Conservation (phyloP, 2,888 invertebrate species). For the Lochmaea capreae region DNA sequence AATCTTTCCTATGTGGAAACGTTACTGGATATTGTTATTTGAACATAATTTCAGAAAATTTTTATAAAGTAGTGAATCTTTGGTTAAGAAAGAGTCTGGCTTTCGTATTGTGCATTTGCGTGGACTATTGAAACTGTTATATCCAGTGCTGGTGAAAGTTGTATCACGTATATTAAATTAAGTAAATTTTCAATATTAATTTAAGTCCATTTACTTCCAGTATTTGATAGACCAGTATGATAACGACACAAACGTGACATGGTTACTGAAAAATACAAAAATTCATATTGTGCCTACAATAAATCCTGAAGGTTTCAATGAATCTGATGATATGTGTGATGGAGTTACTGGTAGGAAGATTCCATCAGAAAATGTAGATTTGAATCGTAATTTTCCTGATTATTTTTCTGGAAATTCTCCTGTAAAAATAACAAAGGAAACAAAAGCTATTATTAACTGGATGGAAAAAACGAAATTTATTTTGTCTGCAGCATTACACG, state of each 20-base stretch:
- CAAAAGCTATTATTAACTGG: conserved; percentile 72
- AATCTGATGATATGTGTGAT: conserved; percentile 52
- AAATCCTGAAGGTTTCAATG: conserved; percentile 80
- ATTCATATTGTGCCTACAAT: conserved; percentile 80
- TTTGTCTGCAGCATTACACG: conserved; percentile 74
- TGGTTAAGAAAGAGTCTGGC: too few relatives aligned
- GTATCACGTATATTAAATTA: background rate
- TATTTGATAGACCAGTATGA: conserved; percentile 66
- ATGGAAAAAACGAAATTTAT: conserved; percentile 70
- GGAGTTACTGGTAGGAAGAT: conserved; percentile 40
- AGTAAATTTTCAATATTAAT: background rate
- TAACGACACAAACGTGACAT: conserved; percentile 66
- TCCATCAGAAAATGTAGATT: conserved; percentile 52
- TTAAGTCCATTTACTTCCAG: conserved; percentile 55
- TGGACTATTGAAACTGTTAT: too few relatives aligned
- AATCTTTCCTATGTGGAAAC: too few relatives aligned
- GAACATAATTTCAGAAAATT: too few relatives aligned
- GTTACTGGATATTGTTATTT: too few relatives aligned
- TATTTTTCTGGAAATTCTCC: conserved; percentile 64
- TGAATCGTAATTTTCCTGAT: conserved; percentile 76
- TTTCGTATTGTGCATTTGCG: too few relatives aligned
- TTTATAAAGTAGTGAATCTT: too few relatives aligned
- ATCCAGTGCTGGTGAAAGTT: too few relatives aligned
- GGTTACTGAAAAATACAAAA: conserved; percentile 74
- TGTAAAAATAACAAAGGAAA: conserved; percentile 67